phyloP scores from a whole-genome alignment of 2,888 invertebrate genomes.

The Sesamia inferens region DNA sequence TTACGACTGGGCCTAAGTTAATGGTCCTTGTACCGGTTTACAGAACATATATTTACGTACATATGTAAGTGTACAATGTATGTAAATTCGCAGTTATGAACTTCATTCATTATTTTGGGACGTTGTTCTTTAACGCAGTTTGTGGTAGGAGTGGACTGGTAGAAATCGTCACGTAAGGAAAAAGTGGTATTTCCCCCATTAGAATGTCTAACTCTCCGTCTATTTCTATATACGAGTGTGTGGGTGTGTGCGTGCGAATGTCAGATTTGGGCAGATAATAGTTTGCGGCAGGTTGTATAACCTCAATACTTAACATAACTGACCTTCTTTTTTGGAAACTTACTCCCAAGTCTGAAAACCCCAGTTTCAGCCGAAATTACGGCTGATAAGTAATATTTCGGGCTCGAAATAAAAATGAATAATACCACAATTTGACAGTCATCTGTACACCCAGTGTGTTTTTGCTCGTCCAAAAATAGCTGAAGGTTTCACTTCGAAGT shows the following conservation, averaged over 20 bases:
- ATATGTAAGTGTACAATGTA: not conserved
- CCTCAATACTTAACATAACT: not conserved
- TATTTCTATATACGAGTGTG: not conserved
- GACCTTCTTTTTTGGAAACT: not conserved
- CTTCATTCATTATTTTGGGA: not conserved
- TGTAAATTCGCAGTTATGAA: not conserved
- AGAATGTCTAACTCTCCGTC: not conserved
- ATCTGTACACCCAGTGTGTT: no score
- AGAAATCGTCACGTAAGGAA: not conserved
- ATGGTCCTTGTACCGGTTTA: constrained; percentile 35
- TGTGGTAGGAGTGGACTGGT: not conserved
- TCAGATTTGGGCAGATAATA: not conserved
- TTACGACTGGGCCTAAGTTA: constrained; percentile 29
- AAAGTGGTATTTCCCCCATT: not conserved
- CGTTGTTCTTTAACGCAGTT: not conserved
- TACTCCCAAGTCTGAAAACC: not conserved
- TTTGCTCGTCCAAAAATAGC: no score
- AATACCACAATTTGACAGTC: no score
- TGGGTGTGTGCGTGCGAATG: not conserved
- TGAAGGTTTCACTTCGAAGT: not conserved
- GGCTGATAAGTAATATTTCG: not conserved
- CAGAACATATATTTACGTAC: not conserved
- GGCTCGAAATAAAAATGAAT: no score
- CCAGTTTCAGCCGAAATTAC: not conserved
- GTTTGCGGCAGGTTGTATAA: not conserved